phyloP scores from a whole-genome alignment of 2,888 invertebrate species.

The Tipula lateralis region DNA sequence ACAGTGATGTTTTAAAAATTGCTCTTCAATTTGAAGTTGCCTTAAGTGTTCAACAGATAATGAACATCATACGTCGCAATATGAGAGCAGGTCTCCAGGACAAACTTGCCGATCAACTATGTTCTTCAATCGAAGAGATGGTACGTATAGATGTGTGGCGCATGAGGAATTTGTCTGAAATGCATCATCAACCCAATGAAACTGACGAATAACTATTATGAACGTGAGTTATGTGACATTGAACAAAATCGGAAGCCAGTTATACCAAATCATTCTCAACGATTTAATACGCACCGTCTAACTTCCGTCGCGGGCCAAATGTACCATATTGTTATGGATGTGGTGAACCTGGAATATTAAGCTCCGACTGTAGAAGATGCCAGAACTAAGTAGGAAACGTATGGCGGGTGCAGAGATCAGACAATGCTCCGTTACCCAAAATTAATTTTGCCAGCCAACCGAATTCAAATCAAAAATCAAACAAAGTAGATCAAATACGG shows the following conservation, averaged over 20 bases:
- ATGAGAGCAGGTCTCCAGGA: no score
- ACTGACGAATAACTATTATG: background rate
- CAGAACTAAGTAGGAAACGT: background rate
- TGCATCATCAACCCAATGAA: no score
- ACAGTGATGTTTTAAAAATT: background rate
- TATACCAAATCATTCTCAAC: background rate
- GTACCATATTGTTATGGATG: background rate
- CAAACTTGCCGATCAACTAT: no score
- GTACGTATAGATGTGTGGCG: no score
- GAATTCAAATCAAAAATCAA: background rate
- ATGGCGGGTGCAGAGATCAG: background rate
- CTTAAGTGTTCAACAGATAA: no score
- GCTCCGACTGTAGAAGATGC: background rate
- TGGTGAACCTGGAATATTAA: background rate
- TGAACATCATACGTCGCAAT: no score
- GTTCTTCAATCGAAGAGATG: no score
- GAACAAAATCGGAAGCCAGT: no score
- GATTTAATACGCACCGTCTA: background rate
- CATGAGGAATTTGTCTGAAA: no score
- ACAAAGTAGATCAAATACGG: background rate
- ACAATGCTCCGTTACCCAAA: background rate
- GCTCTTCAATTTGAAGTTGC: background rate
- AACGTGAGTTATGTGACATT: background rate
- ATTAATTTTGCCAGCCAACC: background rate
- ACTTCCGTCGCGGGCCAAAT: background rate